These are phyloP conservation scores for Lithodes maja DNA, from an alignment of 2,888 invertebrate genomes.

Conservation along the genomic window DNA sequence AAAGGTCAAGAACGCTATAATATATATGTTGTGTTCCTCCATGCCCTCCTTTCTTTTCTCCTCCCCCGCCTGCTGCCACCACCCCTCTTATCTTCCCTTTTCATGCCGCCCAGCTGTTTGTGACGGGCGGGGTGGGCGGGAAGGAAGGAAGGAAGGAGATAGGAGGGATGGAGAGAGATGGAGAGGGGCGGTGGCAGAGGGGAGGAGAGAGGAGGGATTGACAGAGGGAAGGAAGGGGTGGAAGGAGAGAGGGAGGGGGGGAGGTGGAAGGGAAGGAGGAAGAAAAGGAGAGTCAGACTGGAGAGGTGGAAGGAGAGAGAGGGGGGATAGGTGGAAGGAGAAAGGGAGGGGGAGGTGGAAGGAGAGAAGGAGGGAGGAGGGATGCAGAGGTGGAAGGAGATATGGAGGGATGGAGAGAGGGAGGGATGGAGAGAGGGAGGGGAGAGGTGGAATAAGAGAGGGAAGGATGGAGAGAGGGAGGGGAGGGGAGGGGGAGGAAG, in stretches of 20 bases:
- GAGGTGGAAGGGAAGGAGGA: background rate
- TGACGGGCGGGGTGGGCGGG: no score
- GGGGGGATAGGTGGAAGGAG: background rate
- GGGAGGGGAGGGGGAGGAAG: background rate
- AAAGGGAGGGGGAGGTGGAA: background rate
- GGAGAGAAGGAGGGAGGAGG: background rate
- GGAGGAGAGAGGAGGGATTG: background rate
- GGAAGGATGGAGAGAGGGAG: background rate
- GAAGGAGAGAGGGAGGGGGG: background rate
- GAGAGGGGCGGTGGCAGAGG: background rate
- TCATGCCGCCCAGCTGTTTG: no score
- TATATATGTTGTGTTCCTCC: no score
- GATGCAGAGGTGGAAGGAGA: background rate
- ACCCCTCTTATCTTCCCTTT: no score
- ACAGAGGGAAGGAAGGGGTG: background rate
- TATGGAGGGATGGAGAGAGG: background rate
- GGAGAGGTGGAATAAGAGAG: background rate
- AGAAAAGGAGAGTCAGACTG: background rate
- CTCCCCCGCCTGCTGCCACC: no score
- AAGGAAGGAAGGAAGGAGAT: background rate
- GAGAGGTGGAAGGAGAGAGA: background rate
- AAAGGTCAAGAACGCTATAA: no score
- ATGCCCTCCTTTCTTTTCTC: no score
- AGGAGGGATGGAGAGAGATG: background rate
- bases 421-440: background rate